Evolutionary conservation across 2,888 invertebrate genomes (phyloP), one percentile per base, ranked within the genome.

Genomic region (Thumatha senex): DNA sequence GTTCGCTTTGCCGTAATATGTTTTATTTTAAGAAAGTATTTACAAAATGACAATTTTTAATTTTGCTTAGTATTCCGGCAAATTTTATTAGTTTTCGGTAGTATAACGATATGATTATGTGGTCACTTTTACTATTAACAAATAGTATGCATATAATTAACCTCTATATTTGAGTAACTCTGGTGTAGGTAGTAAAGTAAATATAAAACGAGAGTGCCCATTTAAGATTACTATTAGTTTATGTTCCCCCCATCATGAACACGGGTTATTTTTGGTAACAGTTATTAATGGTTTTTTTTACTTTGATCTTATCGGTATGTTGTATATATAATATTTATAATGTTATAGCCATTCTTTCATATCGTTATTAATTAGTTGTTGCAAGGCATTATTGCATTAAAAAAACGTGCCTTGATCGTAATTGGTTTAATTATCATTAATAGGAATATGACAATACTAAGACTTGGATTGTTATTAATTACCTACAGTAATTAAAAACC

Each of bases 261-360:
- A 48, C 38, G 41, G 33, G 18, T 45, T 67, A 61, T 65, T 56
- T 58, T 51, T 43, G n/a, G 46, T 56, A 67, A 51, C 48, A 44
- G 50, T 52, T 52, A 63, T 56, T 47, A 55, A 42, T 39, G 56
- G 10, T 8, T 51, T 33, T 55, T 61, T 54, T 48, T 38, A 40
- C 58, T 68, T 64, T 65, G 58, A 64, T 58, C 40, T 54, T 42
- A 7, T 15, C 40, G 33, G 45, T 58, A 54, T 68, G 64, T 24
- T 47, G n/a, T 57, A 24, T 61, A 51, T 64, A 55, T n/a, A n/a
- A n/a, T n/a, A n/a, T n/a, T n/a, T n/a, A 51, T 67, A 43, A 13
- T 35, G 44, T 60, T 57, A 57, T 41, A 52, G 61, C 42, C 57
- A 48, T 38, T 14, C 7, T 14, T 30, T 31, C 9, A 36, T 58